phyloP scores from a whole-genome alignment of 2,888 invertebrate species.

The Cantharis flavilabris region DNA sequence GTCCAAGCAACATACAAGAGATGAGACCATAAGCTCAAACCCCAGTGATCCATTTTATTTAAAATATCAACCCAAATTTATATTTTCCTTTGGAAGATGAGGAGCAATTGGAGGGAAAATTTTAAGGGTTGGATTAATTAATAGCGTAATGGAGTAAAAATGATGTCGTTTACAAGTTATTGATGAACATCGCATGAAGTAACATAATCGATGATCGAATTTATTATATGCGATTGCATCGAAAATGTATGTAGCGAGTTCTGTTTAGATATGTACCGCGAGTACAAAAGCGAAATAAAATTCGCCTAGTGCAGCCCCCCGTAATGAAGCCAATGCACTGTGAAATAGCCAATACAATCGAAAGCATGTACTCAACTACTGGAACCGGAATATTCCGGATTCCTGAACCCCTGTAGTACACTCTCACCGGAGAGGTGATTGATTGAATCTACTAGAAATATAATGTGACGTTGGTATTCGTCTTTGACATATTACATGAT shows the following conservation, averaged over 20 bases:
- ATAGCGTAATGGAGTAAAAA: not conserved
- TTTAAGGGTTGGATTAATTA: not conserved
- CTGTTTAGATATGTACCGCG: conserved; percentile 34
- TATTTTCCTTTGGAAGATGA: no score
- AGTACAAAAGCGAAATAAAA: conserved; percentile 39
- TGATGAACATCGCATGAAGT: conserved; percentile 40
- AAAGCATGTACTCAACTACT: conserved; percentile 32
- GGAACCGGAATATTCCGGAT: conserved; percentile 24
- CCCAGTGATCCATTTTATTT: not conserved
- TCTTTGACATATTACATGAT: conserved; percentile 19
- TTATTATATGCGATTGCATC: conserved; percentile 14
- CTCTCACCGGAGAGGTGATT: conserved; percentile 39
- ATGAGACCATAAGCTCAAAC: not conserved
- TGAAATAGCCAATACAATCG: conserved; percentile 51
- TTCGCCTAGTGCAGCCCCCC: conserved; percentile 37
- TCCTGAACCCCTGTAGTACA: conserved; percentile 23
- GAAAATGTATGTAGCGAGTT: conserved; percentile 25
- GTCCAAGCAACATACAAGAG: not conserved
- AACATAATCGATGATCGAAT: conserved; percentile 21
- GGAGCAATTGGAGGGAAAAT: no score
- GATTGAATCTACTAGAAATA: conserved; percentile 37
- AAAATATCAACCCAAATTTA: not conserved
- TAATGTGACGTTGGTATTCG: conserved; percentile 30
- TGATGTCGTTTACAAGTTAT: conserved; percentile 46
- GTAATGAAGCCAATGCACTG: conserved; percentile 49